Conservation (phyloP, 1,140 invertebrate species). For the Ostrea edulis region DNA sequence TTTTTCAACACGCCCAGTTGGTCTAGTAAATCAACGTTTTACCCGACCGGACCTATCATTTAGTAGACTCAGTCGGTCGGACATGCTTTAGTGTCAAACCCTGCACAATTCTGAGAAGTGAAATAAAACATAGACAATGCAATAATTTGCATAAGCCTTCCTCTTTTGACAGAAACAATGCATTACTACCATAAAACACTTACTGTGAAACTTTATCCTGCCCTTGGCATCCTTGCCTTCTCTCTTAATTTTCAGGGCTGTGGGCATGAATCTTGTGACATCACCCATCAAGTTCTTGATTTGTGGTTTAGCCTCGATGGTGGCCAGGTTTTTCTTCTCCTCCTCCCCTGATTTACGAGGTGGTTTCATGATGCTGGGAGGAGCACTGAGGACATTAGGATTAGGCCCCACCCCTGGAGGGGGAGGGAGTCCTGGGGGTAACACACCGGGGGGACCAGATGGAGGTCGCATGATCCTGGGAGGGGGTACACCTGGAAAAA, state of each 20-base stretch:
- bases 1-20: too few species aligned
- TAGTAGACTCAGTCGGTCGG: too few species aligned
- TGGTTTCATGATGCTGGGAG: conserved; percentile 87
- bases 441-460: conserved; percentile 68
- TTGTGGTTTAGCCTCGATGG: conserved; percentile 96
- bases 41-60: too few species aligned
- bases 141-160: too few species aligned
- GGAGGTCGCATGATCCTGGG: conserved; percentile 83
- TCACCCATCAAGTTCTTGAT: conserved; percentile 96
- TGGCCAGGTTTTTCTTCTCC: conserved; percentile 85
- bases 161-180: too few species aligned
- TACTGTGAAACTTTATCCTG: conserved; percentile 66
- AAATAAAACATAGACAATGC: too few species aligned
- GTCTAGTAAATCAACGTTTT: too few species aligned
- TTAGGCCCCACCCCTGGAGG: conserved; percentile 75
- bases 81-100: too few species aligned
- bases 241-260: conserved; percentile 92
- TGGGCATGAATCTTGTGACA: conserved; percentile 96
- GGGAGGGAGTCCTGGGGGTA: conserved; percentile 73
- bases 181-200: conserved; percentile 25
- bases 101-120: too few species aligned
- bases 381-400: conserved; percentile 89
- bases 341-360: conserved; percentile 69
- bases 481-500: conserved; percentile 78
- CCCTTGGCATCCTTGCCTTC: conserved; percentile 82